Evolutionary conservation across 2,888 invertebrate species (phyloP).

Genomic region (Scaptodrosophila latifasciaeformis): DNA sequence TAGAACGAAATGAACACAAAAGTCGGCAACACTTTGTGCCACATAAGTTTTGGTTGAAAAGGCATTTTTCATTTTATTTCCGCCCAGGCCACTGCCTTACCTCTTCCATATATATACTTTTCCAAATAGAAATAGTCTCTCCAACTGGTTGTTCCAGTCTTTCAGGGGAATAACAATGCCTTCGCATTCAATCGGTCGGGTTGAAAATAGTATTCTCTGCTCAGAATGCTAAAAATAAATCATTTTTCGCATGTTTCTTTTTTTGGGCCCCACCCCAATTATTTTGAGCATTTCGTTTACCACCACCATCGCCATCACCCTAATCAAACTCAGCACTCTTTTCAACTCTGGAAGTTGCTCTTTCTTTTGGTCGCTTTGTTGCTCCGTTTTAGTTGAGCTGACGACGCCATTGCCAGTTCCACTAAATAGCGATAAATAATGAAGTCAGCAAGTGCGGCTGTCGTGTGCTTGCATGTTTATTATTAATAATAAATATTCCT

Average conservation of each 20-base stretch:
- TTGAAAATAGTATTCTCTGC: too few species aligned
- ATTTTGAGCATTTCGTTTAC: too few species aligned
- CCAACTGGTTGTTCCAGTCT: too few species aligned
- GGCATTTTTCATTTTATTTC: constrained; percentile 16
- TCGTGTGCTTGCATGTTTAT: constrained; percentile 61
- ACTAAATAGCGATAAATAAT: constrained; percentile 63
- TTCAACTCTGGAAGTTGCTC: constrained; percentile 5
- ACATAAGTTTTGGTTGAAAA: constrained; percentile 5
- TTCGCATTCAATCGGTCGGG: too few species aligned
- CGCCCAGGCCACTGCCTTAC: too few species aligned
- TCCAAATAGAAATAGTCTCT: too few species aligned
- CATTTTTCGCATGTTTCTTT: too few species aligned
- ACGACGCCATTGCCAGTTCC: constrained; percentile 6
- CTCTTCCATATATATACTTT: too few species aligned
- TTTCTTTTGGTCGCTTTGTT: constrained; percentile 15
- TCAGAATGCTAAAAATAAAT: too few species aligned
- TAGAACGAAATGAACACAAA: neutral
- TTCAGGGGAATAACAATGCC: too few species aligned
- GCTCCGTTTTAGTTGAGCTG: constrained; percentile 1
- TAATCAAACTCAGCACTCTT: neutral
- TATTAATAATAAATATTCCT: constrained; percentile 66
- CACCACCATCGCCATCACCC: too few species aligned
- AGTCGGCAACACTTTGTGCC: constrained; percentile 2
- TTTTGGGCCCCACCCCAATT: too few species aligned
- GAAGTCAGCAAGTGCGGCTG: constrained; percentile 64